Evolutionary conservation across 92 coral and sea anemone genomes (phyloP).

Genomic region (Porites divaricata): DNA sequence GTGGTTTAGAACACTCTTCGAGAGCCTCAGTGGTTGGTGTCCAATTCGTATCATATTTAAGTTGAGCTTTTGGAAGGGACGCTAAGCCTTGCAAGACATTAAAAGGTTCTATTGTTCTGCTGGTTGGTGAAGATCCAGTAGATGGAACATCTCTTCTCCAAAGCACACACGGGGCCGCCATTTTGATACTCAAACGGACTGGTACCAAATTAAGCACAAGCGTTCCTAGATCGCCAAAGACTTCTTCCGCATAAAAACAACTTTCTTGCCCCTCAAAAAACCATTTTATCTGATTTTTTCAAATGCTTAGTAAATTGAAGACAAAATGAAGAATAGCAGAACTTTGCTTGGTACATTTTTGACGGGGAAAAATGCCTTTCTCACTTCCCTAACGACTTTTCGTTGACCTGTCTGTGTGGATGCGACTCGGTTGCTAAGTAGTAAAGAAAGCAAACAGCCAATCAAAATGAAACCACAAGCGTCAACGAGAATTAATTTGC

Average conservation of each 20-base stretch:
- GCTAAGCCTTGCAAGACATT: slow-evolving; percentile 61
- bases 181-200: slow-evolving; percentile 21
- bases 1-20: slow-evolving; percentile 63
- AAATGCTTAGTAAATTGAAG: neutral
- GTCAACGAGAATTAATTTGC: neutral
- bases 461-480: neutral
- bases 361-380: neutral
- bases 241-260: neutral
- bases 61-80: slow-evolving; percentile 73
- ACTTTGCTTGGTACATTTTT: neutral
- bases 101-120: neutral
- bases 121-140: neutral
- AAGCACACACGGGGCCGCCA: slow-evolving; percentile 24
- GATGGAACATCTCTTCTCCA: neutral
- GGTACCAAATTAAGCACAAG: slow-evolving; percentile 17
- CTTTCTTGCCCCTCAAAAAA: neutral
- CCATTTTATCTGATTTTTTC: too few relatives aligned
- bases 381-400: neutral
- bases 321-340: neutral
- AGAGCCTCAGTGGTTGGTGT: slow-evolving; percentile 56
- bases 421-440: slow-evolving; percentile 31
- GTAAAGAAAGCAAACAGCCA: neutral
- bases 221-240: neutral
- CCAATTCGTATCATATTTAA: slow-evolving; percentile 76
- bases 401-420: neutral